Percentiles rank a stretch among this genome's conserved stretches.
Evolutionary conservation across 2,113 vertebrate genomes (phyloP).

Genomic region (Alectura lathami): DNA sequence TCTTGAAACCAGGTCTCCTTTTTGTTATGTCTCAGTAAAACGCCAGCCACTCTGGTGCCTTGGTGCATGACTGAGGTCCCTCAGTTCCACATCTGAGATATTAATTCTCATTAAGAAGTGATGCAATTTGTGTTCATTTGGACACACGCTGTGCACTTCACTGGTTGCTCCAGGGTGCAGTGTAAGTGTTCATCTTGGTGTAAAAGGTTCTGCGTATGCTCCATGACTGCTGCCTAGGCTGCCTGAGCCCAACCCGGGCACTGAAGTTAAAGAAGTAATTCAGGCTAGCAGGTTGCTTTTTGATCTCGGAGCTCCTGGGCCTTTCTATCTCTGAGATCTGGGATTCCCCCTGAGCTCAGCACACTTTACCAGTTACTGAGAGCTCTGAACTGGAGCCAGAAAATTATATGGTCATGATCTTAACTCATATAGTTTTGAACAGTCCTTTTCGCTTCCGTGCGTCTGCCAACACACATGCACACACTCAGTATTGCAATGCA

Average conservation of each 20-base stretch:
- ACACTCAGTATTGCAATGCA: neutral
- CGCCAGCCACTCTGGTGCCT: neutral
- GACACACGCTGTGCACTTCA: fast-evolving
- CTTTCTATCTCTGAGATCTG: neutral
- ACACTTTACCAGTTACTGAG: neutral
- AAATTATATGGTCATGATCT: neutral
- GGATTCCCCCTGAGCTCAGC: neutral
- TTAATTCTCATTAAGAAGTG: conserved; percentile 49
- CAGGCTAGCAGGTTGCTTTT: neutral
- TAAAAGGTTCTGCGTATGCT: neutral
- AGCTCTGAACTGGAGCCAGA: neutral
- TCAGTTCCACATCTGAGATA: neutral
- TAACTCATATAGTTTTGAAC: neutral
- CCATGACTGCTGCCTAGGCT: neutral
- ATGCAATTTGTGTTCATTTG: neutral
- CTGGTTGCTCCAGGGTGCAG: neutral
- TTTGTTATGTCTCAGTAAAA: neutral
- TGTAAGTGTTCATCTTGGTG: fast-evolving
- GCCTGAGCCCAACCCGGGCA: neutral
- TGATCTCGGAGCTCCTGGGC: neutral
- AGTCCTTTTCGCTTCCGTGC: neutral
- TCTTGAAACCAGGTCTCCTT: neutral
- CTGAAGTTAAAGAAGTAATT: neutral
- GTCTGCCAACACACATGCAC: neutral
- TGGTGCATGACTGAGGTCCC: neutral